Evolutionary conservation across 2,888 invertebrate genomes (phyloP).

Genomic region (Cephus nigrinus): DNA sequence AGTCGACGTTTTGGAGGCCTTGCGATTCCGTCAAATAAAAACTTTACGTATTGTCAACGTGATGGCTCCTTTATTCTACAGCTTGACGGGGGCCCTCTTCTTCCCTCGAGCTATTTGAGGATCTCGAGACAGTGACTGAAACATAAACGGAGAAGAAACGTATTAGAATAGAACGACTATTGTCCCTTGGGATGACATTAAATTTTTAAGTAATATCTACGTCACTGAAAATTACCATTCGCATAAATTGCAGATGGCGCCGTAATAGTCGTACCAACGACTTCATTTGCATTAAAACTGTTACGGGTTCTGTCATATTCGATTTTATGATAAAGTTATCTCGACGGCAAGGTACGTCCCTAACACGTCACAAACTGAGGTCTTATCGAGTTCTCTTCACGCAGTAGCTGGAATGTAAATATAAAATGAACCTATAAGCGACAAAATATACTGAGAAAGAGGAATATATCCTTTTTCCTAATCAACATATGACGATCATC

Average conservation of each 20-base stretch:
- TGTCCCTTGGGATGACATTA: neutral
- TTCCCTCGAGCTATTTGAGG: slow-evolving; percentile 53
- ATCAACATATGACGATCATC: neutral
- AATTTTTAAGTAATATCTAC: neutral
- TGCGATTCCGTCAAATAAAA: slow-evolving; percentile 30
- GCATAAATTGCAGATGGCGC: slow-evolving; percentile 1
- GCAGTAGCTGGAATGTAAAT: neutral
- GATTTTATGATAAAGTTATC: neutral
- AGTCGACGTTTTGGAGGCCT: slow-evolving; percentile 66
- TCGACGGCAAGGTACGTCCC: neutral
- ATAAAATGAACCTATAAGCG: neutral
- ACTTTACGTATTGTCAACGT: slow-evolving; percentile 16
- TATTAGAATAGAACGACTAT: neutral
- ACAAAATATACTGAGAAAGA: neutral
- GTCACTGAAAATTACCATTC: neutral
- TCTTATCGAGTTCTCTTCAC: neutral
- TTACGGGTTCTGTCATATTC: neutral
- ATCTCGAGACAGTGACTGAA: slow-evolving; percentile 54
- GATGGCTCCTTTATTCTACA: slow-evolving; percentile 33
- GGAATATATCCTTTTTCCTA: neutral
- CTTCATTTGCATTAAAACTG: slow-evolving; percentile 8
- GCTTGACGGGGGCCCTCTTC: slow-evolving; percentile 13
- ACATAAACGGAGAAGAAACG: slow-evolving; percentile 27
- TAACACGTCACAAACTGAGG: neutral
- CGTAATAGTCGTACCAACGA: neutral